Evolutionary conservation across 2,797 vertebrate species (phyloP), one percentile per base, ranked within the genome.

Genomic region (Pogonophryne albipinna): DNA sequence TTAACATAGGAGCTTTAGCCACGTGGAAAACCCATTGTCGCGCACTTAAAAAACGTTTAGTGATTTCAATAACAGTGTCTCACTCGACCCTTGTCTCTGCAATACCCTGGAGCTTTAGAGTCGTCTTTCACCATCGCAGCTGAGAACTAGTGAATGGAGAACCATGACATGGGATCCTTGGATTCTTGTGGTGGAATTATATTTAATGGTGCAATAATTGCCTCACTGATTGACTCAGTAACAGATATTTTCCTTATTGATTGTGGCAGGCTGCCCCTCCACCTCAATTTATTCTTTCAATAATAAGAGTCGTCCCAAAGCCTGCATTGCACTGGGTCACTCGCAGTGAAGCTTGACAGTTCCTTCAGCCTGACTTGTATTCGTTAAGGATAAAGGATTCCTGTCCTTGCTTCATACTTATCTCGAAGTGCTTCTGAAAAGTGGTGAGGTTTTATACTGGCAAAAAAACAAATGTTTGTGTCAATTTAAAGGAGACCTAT

Each of bases 201-300:
- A 66, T 42, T 70, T 71, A 13, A 64, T 78, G 59, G 52, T 10
- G 50, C 63, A 76, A 71, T 83, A 76, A 88, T 80, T 76, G 51
- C n/a, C 62, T 42, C 44, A 60, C n/a, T 71, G 50, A 90, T 76
- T 82, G 80, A 67, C 70, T 76, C 62, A 56, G 71, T 38, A 62
- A 42, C 12, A 55, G 41, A 79, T 55, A 72, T 85, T 77, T 66
- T n/a, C 16, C 20, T 60, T 78, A 90, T 83, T 84, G 89, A 92
- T 87, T 56, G 45, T 49, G 34, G 23, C 62, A 68, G 20, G 42
- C 45, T 64, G 51, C 59, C 66, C 75, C 47, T 27, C 60, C 1
- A 3, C 66, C 51, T 84, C 57, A 80, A 72, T 84, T 76, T 85
- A 80, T 83, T 64, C 62, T 67, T 79, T 82, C 51, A 74, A 78